phyloP scores from a whole-genome alignment of 2,113 vertebrate genomes.

The Stercorarius parasiticus region DNA sequence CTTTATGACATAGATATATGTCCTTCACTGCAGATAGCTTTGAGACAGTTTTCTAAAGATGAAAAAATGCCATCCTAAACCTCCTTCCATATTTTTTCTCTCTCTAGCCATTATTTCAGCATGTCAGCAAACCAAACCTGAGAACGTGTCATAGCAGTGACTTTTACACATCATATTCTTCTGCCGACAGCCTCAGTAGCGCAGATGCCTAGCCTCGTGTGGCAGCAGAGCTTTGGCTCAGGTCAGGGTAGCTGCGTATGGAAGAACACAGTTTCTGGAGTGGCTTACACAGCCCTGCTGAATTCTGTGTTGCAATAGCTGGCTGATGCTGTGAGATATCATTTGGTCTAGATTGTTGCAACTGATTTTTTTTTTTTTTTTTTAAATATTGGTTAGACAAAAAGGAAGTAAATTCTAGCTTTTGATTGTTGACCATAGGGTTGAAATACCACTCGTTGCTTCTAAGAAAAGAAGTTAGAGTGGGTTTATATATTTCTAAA shows the following conservation, averaged over 20 bases:
- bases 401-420: not conserved
- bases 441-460: not conserved
- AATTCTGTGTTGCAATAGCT: not conserved
- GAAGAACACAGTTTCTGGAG: not conserved
- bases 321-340: not conserved
- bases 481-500: not conserved
- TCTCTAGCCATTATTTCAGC: not conserved
- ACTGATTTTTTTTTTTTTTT: not conserved
- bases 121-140: not conserved
- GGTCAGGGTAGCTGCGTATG: not conserved
- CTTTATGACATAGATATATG: not conserved
- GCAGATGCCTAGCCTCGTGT: too few relatives aligned
- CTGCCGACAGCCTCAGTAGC: not conserved
- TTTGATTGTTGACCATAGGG: not conserved
- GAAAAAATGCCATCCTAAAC: not conserved
- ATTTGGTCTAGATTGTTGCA: accelerated
- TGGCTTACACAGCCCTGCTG: not conserved
- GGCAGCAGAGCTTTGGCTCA: not conserved
- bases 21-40: not conserved
- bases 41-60: not conserved
- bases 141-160: not conserved
- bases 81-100: not conserved
- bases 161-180: not conserved
- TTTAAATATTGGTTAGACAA: not conserved
- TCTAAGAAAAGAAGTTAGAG: not conserved